Conservation (phyloP, 1,140 invertebrate genomes). For the Zophobas morio region DNA sequence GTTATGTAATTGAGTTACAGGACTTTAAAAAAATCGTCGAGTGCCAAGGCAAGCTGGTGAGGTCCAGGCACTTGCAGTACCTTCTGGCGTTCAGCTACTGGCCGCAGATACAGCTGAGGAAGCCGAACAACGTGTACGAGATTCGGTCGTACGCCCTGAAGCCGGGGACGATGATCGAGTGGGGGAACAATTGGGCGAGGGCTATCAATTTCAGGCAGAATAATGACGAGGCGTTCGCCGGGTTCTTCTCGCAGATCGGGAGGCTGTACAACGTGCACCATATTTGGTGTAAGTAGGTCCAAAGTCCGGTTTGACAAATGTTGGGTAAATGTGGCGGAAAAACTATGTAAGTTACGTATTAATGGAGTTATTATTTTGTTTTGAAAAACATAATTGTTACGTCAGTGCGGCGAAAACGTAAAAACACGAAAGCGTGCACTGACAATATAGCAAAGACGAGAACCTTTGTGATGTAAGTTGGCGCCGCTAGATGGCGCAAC, state of each 20-base stretch:
- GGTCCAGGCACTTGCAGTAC: conserved; percentile 93
- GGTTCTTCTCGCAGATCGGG: conserved; percentile 97
- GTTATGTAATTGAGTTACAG: conserved; percentile 68
- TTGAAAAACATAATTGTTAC: no score
- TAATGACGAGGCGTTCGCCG: conserved; percentile 94
- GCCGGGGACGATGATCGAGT: conserved; percentile 98
- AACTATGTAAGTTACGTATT: no score
- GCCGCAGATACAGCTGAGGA: conserved; percentile 83
- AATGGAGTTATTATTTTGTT: no score
- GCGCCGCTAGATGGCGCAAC: no score
- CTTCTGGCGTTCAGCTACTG: conserved; percentile 92
- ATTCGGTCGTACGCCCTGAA: conserved; percentile 92
- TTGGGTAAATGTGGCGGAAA: no score
- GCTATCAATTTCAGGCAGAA: conserved; percentile 92
- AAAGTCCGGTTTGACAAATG: background rate
- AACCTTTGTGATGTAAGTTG: no score
- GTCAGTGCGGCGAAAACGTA: no score
- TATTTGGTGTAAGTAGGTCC: conserved; percentile 90
- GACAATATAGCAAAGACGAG: no score
- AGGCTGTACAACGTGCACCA: conserved; percentile 97
- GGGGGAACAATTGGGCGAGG: conserved; percentile 98
- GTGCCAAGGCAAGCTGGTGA: conserved; percentile 87
- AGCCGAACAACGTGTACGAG: conserved; percentile 91
- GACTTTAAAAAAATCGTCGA: conserved; percentile 84
- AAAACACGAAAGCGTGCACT: no score